Evolutionary conservation across 1,140 invertebrate species (phyloP).

Genomic region (Drosophila micromelanica): DNA sequence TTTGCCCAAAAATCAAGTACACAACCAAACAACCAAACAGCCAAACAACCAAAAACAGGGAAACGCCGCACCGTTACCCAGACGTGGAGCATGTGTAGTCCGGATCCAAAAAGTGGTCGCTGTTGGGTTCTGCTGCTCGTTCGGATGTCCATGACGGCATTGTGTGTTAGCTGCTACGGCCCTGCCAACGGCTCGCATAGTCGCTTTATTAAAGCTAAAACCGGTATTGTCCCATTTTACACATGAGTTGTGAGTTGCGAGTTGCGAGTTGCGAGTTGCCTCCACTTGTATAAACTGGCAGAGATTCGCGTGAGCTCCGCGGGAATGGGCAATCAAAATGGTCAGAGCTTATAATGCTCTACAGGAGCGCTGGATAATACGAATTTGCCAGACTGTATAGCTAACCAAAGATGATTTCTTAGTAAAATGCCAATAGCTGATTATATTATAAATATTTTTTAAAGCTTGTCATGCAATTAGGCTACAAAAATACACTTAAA

Average conservation of each 20-base stretch:
- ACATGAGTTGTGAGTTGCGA: slow-evolving; percentile 69
- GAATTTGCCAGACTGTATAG: not conserved
- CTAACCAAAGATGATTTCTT: no score
- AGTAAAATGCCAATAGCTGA: no score
- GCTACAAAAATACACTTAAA: no score
- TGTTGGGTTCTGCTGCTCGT: slow-evolving; percentile 7
- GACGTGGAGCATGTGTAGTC: slow-evolving; percentile 13
- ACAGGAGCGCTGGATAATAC: not conserved
- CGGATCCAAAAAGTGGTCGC: slow-evolving; percentile 46
- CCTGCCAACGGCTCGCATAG: slow-evolving; percentile 43
- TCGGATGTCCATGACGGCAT: slow-evolving; percentile 15
- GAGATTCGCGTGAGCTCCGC: slow-evolving; percentile 57
- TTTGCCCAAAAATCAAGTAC: slow-evolving; percentile 82
- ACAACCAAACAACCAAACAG: slow-evolving; percentile 59
- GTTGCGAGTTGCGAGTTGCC: slow-evolving; percentile 44
- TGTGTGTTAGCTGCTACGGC: slow-evolving; percentile 2
- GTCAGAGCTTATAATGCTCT: slow-evolving; percentile 37
- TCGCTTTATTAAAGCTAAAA: slow-evolving; percentile 82
- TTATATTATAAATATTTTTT: not conserved
- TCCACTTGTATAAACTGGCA: slow-evolving; percentile 55
- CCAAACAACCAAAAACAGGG: slow-evolving; percentile 35
- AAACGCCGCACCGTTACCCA: slow-evolving; percentile 15
- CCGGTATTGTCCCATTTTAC: slow-evolving; percentile 75
- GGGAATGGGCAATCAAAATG: slow-evolving; percentile 50
- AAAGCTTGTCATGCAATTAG: not conserved